These are phyloP conservation scores for Neoniphon sammara DNA, from an alignment of 2,797 vertebrate genomes.

Conservation along the genomic window DNA sequence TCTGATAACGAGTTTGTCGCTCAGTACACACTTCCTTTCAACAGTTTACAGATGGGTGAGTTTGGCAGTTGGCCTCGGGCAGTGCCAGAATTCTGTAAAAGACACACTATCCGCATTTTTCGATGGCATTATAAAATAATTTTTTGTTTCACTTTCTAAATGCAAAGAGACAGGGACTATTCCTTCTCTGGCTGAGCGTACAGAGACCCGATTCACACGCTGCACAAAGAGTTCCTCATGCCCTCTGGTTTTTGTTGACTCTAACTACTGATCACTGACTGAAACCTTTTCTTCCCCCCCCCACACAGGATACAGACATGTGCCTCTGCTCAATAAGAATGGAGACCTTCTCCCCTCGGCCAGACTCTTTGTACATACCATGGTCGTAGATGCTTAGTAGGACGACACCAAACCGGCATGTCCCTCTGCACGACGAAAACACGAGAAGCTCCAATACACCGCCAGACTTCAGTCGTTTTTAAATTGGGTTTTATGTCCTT, in stretches of 20 bases:
- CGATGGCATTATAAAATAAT: no score
- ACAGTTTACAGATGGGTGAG: slow-evolving; percentile 91
- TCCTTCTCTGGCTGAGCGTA: slow-evolving; percentile 8
- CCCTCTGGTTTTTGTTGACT: slow-evolving; percentile 21
- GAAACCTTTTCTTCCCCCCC: slow-evolving; percentile 42
- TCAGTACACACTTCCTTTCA: slow-evolving; percentile 92
- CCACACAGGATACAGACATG: slow-evolving; percentile 91
- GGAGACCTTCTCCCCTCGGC: slow-evolving; percentile 89
- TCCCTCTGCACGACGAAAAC: slow-evolving; percentile 10
- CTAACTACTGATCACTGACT: neutral
- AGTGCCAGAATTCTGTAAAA: neutral
- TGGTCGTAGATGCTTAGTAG: slow-evolving; percentile 79
- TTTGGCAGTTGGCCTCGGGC: neutral
- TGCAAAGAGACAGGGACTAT: slow-evolving; percentile 17
- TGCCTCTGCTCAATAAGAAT: slow-evolving; percentile 89
- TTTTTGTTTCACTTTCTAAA: slow-evolving; percentile 36
- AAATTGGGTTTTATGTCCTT: slow-evolving; percentile 17
- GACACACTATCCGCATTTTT: no score
- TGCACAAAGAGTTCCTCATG: slow-evolving; percentile 41
- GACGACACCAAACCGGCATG: neutral
- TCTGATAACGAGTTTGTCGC: slow-evolving; percentile 92
- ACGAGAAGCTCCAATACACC: slow-evolving; percentile 2
- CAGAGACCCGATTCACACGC: slow-evolving; percentile 29
- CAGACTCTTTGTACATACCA: slow-evolving; percentile 90
- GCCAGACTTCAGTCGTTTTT: slow-evolving; percentile 33